phyloP scores from a whole-genome alignment of 2,113 vertebrate genomes.

The Gambusia affinis region DNA sequence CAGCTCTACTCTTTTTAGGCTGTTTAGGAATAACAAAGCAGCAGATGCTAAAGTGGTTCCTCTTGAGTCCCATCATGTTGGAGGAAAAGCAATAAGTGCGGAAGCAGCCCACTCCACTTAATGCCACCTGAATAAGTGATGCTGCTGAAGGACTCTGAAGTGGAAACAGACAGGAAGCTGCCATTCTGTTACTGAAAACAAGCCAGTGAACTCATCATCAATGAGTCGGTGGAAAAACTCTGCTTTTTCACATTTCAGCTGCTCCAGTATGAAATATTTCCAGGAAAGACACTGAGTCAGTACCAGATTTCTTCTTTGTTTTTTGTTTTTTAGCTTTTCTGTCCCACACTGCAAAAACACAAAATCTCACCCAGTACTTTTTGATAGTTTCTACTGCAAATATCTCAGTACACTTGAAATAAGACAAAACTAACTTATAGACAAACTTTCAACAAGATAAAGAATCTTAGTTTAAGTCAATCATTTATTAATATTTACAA shows the following conservation, averaged over 20 bases:
- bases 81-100: neutral
- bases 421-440: too few relatives aligned
- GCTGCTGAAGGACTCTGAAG: neutral
- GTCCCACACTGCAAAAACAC: neutral
- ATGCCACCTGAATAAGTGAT: constrained; percentile 6
- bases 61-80: neutral
- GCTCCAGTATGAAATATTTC: neutral
- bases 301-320: neutral
- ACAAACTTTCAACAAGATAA: too few relatives aligned
- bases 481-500: too few relatives aligned
- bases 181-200: neutral
- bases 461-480: too few relatives aligned
- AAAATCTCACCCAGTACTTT: neutral
- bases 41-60: neutral
- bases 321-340: neutral
- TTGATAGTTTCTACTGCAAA: too few relatives aligned
- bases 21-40: neutral
- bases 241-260: too few relatives aligned
- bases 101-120: neutral
- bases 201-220: neutral
- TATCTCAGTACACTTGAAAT: too few relatives aligned
- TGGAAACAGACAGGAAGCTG: neutral
- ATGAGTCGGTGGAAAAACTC: neutral
- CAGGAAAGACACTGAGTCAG: neutral
- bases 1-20: neutral